phyloP scores from a whole-genome alignment of 2,797 vertebrate species.

The Enteromius afrohamiltoni region DNA sequence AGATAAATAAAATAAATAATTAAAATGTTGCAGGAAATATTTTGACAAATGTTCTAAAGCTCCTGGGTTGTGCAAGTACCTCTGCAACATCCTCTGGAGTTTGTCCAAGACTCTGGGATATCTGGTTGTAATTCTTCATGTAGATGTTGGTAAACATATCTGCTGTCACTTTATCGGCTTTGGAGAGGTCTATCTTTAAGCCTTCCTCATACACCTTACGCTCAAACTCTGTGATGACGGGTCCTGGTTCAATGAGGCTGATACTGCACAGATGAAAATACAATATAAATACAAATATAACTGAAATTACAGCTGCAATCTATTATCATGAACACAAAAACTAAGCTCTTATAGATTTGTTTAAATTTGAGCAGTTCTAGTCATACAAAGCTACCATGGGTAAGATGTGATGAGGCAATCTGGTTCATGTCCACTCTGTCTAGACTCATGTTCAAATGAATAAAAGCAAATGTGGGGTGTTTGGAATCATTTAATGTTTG shows the following conservation, averaged over 20 bases:
- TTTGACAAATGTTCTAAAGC: background rate
- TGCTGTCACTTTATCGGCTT: conserved; percentile 83
- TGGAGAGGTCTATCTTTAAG: conserved; percentile 84
- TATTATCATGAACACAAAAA: background rate
- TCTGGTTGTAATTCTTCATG: conserved; percentile 85
- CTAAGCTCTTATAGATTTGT: background rate
- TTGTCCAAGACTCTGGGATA: conserved; percentile 85
- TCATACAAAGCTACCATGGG: background rate
- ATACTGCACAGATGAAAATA: conserved; percentile 69
- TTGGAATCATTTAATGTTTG: background rate
- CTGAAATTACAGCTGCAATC: background rate
- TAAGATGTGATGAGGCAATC: background rate
- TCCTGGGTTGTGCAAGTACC: conserved; percentile 65
- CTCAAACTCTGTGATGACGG: conserved; percentile 88
- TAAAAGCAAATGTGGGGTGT: background rate
- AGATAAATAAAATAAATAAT: background rate
- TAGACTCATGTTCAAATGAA: background rate
- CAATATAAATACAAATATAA: background rate
- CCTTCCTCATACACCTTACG: conserved; percentile 84
- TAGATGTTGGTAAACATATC: conserved; percentile 88
- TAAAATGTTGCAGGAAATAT: background rate
- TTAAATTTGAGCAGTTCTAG: too few species aligned
- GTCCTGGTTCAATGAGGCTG: conserved; percentile 87
- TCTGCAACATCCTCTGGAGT: conserved; percentile 85
- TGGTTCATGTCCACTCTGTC: background rate